phyloP scores from a whole-genome alignment of 2,888 invertebrate genomes.

The Carpatolechia fugitivella region DNA sequence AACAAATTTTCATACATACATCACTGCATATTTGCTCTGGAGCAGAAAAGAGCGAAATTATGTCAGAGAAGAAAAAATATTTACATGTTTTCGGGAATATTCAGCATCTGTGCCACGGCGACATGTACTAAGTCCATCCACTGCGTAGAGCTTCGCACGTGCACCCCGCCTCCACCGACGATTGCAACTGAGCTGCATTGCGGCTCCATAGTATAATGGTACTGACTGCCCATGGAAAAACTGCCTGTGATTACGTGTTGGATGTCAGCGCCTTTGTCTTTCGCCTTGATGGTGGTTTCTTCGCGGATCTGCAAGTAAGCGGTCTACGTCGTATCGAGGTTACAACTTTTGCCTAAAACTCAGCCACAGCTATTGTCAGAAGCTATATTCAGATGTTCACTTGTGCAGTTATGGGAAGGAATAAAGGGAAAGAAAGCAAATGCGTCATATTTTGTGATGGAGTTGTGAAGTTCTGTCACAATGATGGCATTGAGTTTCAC shows the following conservation, averaged over 20 bases:
- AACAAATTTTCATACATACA: too few species aligned
- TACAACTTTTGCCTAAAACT: too few species aligned
- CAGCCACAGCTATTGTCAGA: too few species aligned
- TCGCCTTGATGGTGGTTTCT: slow-evolving; percentile 49
- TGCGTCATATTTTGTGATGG: too few species aligned
- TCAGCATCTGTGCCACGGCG: slow-evolving; percentile 74
- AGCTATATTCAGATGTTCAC: too few species aligned
- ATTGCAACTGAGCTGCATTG: slow-evolving; percentile 72
- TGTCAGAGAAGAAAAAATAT: slow-evolving; percentile 15
- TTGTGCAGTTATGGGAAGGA: too few species aligned
- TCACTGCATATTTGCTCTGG: too few species aligned
- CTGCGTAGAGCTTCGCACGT: slow-evolving; percentile 79
- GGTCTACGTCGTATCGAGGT: too few species aligned
- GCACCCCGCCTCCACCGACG: slow-evolving; percentile 24
- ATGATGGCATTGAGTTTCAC: too few species aligned
- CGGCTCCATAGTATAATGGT: slow-evolving; percentile 89
- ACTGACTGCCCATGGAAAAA: slow-evolving; percentile 80
- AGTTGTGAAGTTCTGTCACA: too few species aligned
- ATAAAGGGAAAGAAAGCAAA: too few species aligned
- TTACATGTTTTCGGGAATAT: slow-evolving; percentile 80
- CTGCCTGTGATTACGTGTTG: slow-evolving; percentile 78
- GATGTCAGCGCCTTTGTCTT: slow-evolving; percentile 55
- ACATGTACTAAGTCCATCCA: slow-evolving; percentile 81
- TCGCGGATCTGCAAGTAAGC: slow-evolving; percentile 46
- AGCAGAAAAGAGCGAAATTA: too few species aligned